A percentile compares a stretch with the other conserved stretches of the same genome.
Conservation (phyloP, 2,113 vertebrate genomes). For the Condylura cristata region DNA sequence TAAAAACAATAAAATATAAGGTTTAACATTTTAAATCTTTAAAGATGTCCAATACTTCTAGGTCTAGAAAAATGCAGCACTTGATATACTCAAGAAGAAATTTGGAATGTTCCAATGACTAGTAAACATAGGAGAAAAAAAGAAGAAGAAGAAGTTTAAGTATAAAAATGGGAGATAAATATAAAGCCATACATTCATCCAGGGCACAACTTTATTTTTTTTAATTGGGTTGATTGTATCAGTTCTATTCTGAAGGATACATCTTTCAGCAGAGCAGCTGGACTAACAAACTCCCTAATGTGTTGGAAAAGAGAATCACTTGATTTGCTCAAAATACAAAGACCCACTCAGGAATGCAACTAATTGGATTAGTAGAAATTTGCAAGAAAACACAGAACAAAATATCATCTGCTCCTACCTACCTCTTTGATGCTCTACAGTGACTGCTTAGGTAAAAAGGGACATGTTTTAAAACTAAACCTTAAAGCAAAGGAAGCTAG, state of each 20-base stretch:
- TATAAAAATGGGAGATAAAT: slow-evolving; percentile 41
- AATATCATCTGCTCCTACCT: slow-evolving; percentile 28
- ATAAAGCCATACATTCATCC: slow-evolving; percentile 23
- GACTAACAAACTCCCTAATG: slow-evolving; percentile 68
- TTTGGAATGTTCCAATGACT: background rate
- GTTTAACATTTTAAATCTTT: background rate
- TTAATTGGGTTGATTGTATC: slow-evolving; percentile 58
- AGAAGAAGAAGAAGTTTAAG: background rate
- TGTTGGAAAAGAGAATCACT: slow-evolving; percentile 61
- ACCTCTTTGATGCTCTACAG: background rate
- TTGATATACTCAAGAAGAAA: background rate
- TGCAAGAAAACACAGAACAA: slow-evolving; percentile 36
- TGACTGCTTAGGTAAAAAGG: background rate
- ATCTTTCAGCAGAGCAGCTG: slow-evolving; percentile 64
- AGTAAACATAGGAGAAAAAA: background rate
- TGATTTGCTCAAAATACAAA: slow-evolving; percentile 58
- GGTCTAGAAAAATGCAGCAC: background rate
- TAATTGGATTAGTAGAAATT: slow-evolving; percentile 56
- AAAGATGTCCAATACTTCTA: background rate
- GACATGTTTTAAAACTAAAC: background rate
- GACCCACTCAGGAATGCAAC: slow-evolving; percentile 14
- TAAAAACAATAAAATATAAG: background rate
- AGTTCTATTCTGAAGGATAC: slow-evolving; percentile 63
- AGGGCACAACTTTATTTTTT: background rate
- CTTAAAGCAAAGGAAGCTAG: slow-evolving; percentile 23